Base-by-base conservation (phyloP, 2,113 vertebrate species). In the Diglossa brunneiventris region DNA sequence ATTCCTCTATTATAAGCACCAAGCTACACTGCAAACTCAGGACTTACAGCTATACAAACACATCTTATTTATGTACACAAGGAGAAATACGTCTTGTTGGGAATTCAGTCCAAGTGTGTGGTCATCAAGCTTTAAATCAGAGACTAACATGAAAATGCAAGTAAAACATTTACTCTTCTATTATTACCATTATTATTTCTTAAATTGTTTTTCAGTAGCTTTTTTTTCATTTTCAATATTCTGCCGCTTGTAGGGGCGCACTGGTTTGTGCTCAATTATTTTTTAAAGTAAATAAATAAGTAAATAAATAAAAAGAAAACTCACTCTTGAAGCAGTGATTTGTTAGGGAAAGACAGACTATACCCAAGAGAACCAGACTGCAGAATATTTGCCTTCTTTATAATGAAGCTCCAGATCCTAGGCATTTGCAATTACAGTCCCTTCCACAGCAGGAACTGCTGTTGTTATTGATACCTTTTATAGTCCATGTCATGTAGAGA, bases 81-180 rank as follows among this genome's bases (percentile, higher is more conserved):
- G 69, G 46, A 96, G 88, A 95, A 90, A 89, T 73, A 94, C 33
- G 46, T 47, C 87, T 92, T 87, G 59, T 56, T 91, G 76, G 77
- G 88, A 95, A 89, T 52, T 67, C 62, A 91, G 69, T 63, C 90
- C 80, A 95, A 93, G 69, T 96, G 82, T 91, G 83, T n/a, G 56
- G 89, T 95, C 89, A 95, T 66, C 93, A 91, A 55, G 77, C 77
- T 95, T 92, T 95, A 96, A 97, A 97, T 96, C 94, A 97, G 76
- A 91, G 50, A 77, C 70, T 87, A 95, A 91, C 7, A 55, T 13
- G 31, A 92, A 63, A 44, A 77, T 41, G 52, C 19, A 91, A 15
- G 8, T 64, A 81, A 96, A 77, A 39, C 27, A 74, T 62, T 92
- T 75, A 67, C 46, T 90, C 42, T 92, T 70, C 31, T 93, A 66